Percentiles rank a stretch among this genome's conserved stretches.
phyloP scores from a whole-genome alignment of 2,888 invertebrate species.

The Eilema griseolum region DNA sequence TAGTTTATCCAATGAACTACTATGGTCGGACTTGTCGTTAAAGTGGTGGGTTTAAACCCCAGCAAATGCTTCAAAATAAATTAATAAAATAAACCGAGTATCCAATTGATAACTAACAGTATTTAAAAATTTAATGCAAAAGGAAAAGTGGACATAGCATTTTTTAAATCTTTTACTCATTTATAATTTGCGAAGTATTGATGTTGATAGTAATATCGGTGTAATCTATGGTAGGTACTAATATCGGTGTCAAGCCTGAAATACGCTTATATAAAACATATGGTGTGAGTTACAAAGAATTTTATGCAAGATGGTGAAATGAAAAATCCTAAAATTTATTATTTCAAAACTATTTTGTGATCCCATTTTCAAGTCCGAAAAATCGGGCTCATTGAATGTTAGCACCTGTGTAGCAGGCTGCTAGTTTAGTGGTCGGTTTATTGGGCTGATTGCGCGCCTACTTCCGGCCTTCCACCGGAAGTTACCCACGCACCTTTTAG shows the following conservation, averaged over 20 bases:
- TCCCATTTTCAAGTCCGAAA: slow-evolving; percentile 21
- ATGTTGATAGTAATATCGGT: too few species aligned
- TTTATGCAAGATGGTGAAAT: not conserved
- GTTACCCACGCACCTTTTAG: slow-evolving; percentile 70
- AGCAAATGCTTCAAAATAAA: too few species aligned
- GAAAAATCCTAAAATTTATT: not conserved
- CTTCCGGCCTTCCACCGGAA: slow-evolving; percentile 62
- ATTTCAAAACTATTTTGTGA: not conserved
- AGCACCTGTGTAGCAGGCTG: slow-evolving; percentile 40
- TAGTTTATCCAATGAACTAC: not conserved
- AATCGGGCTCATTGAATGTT: slow-evolving; percentile 24
- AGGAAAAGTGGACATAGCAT: too few species aligned
- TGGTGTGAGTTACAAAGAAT: not conserved
- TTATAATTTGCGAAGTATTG: too few species aligned
- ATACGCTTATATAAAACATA: not conserved
- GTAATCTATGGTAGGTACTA: not conserved
- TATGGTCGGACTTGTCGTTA: not conserved
- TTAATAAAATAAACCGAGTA: too few species aligned
- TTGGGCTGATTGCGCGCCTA: slow-evolving; percentile 46
- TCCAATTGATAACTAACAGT: too few species aligned
- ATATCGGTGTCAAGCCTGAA: not conserved
- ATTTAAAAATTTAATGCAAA: too few species aligned
- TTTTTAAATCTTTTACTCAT: too few species aligned
- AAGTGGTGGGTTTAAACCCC: too few species aligned
- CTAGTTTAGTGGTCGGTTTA: slow-evolving; percentile 45